These are phyloP conservation scores for Channallabes apus DNA, from an alignment of 2,797 vertebrate species.

Conservation along the genomic window DNA sequence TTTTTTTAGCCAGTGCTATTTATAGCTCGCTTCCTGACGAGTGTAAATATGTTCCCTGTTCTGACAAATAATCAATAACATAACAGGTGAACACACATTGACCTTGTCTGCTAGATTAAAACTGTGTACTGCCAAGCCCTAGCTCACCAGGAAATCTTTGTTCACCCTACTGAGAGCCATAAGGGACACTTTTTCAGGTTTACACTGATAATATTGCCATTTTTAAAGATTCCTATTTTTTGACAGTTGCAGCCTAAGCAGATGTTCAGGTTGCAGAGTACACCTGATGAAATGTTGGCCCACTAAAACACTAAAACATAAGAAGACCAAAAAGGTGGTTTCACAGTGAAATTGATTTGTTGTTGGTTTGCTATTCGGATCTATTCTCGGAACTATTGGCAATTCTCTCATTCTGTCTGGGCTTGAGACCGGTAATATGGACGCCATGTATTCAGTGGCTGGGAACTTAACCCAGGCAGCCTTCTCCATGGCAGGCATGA, in stretches of 20 bases:
- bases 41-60: slow-evolving; percentile 50
- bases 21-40: slow-evolving; percentile 25
- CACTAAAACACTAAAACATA: neutral
- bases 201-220: neutral
- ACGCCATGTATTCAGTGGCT: too few relatives aligned
- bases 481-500: too few relatives aligned
- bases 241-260: neutral
- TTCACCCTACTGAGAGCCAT: neutral
- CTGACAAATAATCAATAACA: slow-evolving; percentile 63
- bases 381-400: too few relatives aligned
- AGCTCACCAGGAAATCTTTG: neutral
- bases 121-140: slow-evolving; percentile 13
- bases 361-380: neutral
- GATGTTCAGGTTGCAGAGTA: neutral
- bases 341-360: neutral
- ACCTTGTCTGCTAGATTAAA: slow-evolving; percentile 66
- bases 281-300: neutral
- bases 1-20: slow-evolving; percentile 28
- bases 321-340: neutral
- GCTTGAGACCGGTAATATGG: too few relatives aligned
- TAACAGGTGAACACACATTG: slow-evolving; percentile 59
- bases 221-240: slow-evolving; percentile 9
- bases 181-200: neutral
- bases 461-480: too few relatives aligned
- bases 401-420: too few relatives aligned